Conservation (phyloP, 2,888 invertebrate species). For the Limulus polyphemus region DNA sequence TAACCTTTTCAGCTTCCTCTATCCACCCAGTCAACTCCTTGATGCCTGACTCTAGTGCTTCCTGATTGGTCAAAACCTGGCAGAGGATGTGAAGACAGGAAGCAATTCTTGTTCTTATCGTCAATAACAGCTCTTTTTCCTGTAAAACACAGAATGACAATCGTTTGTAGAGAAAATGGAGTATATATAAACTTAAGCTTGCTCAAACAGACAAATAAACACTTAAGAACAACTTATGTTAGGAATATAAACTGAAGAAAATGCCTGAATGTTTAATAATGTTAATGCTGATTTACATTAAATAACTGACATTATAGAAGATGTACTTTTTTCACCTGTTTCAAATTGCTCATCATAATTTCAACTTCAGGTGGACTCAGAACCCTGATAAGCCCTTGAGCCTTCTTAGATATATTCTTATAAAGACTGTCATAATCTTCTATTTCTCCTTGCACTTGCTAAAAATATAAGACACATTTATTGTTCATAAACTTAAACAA, state of each 20-base stretch:
- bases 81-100: constrained; percentile 67
- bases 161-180: too few relatives aligned
- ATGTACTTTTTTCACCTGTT: constrained; percentile 38
- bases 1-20: constrained; percentile 62
- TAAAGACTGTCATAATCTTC: constrained; percentile 79
- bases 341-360: constrained; percentile 71
- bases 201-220: too few relatives aligned
- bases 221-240: too few relatives aligned
- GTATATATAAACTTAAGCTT: too few relatives aligned
- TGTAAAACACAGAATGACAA: constrained; percentile 1
- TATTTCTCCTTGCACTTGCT: constrained; percentile 63
- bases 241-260: too few relatives aligned
- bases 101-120: constrained; percentile 67
- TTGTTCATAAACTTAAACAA: neutral
- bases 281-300: too few relatives aligned
- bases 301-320: neutral
- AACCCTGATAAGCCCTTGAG: constrained; percentile 79
- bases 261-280: too few relatives aligned
- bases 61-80: constrained; percentile 62
- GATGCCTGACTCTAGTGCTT: constrained; percentile 75
- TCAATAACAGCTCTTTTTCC: constrained; percentile 58
- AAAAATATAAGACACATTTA: constrained; percentile 16
- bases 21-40: constrained; percentile 75
- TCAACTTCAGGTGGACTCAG: constrained; percentile 80
- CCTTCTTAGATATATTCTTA: constrained; percentile 78